phyloP scores from a whole-genome alignment of 2,113 vertebrate genomes.

The Turdus rufiventris region DNA sequence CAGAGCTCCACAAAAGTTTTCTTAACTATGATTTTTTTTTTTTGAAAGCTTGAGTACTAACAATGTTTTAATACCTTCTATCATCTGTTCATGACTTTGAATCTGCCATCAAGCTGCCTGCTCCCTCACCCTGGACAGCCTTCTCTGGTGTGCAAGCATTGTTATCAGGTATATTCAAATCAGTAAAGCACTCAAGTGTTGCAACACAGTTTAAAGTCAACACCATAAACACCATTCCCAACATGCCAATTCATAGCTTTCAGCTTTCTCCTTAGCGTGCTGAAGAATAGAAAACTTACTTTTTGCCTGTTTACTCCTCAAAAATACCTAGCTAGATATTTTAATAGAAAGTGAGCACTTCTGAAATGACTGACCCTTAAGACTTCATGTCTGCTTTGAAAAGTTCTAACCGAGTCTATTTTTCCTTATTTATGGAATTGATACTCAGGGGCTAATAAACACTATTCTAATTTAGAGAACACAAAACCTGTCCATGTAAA shows the following conservation, averaged over 20 bases:
- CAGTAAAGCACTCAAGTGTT: neutral
- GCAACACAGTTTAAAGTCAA: neutral
- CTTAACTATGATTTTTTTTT: neutral
- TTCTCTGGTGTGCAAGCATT: neutral
- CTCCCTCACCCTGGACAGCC: neutral
- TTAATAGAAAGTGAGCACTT: neutral
- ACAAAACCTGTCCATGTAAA: neutral
- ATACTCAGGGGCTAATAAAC: neutral
- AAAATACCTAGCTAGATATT: neutral
- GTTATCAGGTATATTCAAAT: neutral
- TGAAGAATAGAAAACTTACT: neutral
- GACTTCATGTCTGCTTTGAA: neutral
- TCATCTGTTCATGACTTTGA: neutral
- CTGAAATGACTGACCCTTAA: neutral
- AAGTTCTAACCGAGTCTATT: neutral
- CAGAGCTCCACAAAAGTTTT: neutral
- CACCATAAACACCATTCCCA: neutral
- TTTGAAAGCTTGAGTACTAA: neutral
- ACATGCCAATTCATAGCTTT: neutral
- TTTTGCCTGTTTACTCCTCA: neutral
- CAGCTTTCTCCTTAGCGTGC: neutral
- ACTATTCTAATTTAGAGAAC: neutral
- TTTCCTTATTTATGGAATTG: neutral
- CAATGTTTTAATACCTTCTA: neutral
- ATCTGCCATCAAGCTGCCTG: neutral